phyloP scores from a whole-genome alignment of 1,140 invertebrate species.

The Drosophila neocordata region DNA sequence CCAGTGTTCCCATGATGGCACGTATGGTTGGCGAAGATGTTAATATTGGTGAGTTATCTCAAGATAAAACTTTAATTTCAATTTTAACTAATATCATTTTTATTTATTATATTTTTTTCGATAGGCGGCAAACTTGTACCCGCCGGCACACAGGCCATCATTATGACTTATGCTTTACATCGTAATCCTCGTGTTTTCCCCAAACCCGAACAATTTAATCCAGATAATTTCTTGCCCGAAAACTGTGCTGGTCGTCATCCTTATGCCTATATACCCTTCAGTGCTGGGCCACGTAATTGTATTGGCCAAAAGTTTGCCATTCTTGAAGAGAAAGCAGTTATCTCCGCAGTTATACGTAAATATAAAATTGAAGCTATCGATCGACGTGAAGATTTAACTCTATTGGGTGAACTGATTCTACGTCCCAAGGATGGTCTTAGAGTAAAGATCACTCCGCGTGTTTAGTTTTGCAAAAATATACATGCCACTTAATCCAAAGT shows the following conservation, averaged over 20 bases:
- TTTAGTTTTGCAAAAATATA: constrained; percentile 32
- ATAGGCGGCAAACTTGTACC: constrained; percentile 84
- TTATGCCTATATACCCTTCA: constrained; percentile 89
- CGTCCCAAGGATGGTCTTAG: constrained; percentile 84
- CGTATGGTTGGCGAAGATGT: constrained; percentile 86
- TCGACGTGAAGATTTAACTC: constrained; percentile 84
- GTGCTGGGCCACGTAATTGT: constrained; percentile 89
- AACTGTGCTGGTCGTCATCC: constrained; percentile 85
- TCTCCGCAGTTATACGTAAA: constrained; percentile 87
- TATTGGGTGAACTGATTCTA: constrained; percentile 85
- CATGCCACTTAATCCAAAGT: constrained; percentile 51
- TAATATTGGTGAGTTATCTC: constrained; percentile 83
- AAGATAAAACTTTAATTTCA: neutral
- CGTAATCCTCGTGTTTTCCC: constrained; percentile 86
- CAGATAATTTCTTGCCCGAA: constrained; percentile 89
- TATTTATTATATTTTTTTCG: neutral
- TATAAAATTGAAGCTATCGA: constrained; percentile 86
- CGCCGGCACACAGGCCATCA: constrained; percentile 84
- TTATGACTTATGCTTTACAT: constrained; percentile 87
- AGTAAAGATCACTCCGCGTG: constrained; percentile 82
- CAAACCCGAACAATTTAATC: constrained; percentile 89
- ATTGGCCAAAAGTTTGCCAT: constrained; percentile 90
- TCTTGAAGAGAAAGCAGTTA: constrained; percentile 88
- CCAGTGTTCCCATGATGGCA: constrained; percentile 89
- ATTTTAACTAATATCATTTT: neutral